Base-by-base conservation (phyloP, 2,113 vertebrate species). In the Psittacus erithacus region DNA sequence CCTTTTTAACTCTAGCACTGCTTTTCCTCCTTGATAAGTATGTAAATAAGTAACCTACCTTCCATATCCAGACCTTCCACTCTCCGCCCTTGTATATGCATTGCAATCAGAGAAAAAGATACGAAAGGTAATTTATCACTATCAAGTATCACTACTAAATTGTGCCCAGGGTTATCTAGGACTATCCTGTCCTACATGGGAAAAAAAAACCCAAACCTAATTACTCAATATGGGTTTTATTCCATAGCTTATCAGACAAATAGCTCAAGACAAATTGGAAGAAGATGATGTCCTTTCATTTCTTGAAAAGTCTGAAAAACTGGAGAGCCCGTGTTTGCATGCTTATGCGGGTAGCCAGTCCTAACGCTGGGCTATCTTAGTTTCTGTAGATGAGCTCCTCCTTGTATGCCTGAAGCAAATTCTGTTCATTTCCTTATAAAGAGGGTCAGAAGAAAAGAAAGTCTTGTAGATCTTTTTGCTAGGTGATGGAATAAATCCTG, bases 121-220 rank as follows among this genome's bases (percentile, higher is more conserved):
- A 75, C 3, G 44, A 86, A 83, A 70, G 3, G 46, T 46, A 62
- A 74, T 68, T 50, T 67, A 8, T 64, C 13, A 14, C 35, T 88
- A 82, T 83, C 68, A 35, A 25, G 7, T 39, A n/a, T 38, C 17
- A 29, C 65, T 82, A 55, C 74, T 47, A 84, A 78, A 84, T 53
- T 59, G 6, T 82, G 38, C 38, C 25, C 11, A 9, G 22, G 38
- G 31, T 86, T 84, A 86, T 63, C 39, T 28, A 55, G 33, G 23
- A 75, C 47, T 90, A 65, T 60, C 39, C 39, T 86, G 17, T 69
- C 80, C 52, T 74, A 25, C 29, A 52, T 33, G 39, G 17, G 5
- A 29, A 38, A 12, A 47, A 64, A 17, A 68, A 38, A 0, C 0
- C 3, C 4, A 19, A 46, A 9, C 3, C 3, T 28, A 20, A 25